Evolutionary conservation across 1,140 invertebrate species (phyloP).

Genomic region (Metaphire vulgaris): DNA sequence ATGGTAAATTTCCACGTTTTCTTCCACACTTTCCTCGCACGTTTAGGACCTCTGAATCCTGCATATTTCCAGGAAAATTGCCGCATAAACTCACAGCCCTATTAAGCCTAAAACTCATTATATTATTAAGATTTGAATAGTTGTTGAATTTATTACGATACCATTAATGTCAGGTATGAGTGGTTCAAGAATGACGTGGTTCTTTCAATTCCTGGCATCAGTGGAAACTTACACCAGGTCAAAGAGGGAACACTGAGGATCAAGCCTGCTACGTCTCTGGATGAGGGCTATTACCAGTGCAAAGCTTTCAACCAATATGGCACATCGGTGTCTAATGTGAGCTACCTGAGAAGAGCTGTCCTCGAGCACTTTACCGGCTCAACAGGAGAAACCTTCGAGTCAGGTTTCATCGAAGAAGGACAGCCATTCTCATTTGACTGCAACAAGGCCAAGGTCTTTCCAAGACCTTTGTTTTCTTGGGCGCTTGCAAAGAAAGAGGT

Average conservation of each 20-base stretch:
- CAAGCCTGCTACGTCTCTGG: not conserved
- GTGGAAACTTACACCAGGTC: not conserved
- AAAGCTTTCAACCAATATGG: not conserved
- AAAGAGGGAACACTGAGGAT: not conserved
- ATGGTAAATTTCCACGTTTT: no score
- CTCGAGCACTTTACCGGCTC: not conserved
- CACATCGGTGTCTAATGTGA: not conserved
- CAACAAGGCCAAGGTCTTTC: not conserved
- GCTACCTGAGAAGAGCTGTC: not conserved
- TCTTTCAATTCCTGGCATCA: not conserved
- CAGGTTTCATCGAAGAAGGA: not conserved
- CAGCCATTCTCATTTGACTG: not conserved
- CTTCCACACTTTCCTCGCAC: no score
- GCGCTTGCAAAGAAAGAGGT: not conserved
- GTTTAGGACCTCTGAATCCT: no score
- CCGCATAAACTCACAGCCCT: no score
- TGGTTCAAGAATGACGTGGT: not conserved
- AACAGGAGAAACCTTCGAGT: not conserved
- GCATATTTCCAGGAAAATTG: no score
- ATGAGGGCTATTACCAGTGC: not conserved
- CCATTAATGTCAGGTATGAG: not conserved
- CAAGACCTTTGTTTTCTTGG: not conserved
- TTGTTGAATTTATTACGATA: no score
- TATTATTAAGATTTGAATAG: no score
- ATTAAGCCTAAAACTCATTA: no score